Evolutionary conservation across 2,797 vertebrate species (phyloP), one percentile per base, ranked within the genome.

Genomic region (Acanthornis magna): DNA sequence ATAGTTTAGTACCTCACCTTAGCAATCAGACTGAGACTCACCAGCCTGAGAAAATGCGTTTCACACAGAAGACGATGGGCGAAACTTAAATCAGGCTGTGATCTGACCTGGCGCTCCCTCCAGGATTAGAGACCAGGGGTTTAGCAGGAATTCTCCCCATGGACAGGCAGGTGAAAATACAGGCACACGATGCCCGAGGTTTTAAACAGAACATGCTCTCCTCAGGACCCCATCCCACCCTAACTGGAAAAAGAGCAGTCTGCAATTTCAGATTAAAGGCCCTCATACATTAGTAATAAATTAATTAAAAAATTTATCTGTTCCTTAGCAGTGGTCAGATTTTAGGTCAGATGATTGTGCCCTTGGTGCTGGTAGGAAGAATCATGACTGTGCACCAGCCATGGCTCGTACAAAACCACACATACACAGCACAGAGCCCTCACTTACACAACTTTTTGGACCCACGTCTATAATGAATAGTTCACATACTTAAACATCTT

Each of bases 141-240:
- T 88, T n/a, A 85, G 22, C 21, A 88, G 45, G 34, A 88, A 53
- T 60, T 18, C 7, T 48, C 7, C 18, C 34, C 1, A 1, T 3
- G 11, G 25, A 23, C 14, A 1, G 1, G 16, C 20, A 73, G 0
- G 0, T 40, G 62, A 77, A 89, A 85, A 48, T 4, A 32, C 11
- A n/a, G 50, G 36, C 43, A 76, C 0, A 0, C 30, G 57, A 47
- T 32, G 36, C 2, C 26, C 1, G 1, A 19, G 22, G 7, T 82
- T 81, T 81, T 32, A 62, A 78, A 72, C 5, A 32, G 20, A 58
- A 57, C 3, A 1, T 42, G 12, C 10, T 38, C 76, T 61, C 57
- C 47, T 58, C 51, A 67, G 45, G 10, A 72, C 14, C 10, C n/a
- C 2, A 3, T 43, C 32, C 2, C 7, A 54, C 19, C 27, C 32